These are phyloP conservation scores for Battus philenor DNA, from an alignment of 1,140 invertebrate species.

Conservation along the genomic window DNA sequence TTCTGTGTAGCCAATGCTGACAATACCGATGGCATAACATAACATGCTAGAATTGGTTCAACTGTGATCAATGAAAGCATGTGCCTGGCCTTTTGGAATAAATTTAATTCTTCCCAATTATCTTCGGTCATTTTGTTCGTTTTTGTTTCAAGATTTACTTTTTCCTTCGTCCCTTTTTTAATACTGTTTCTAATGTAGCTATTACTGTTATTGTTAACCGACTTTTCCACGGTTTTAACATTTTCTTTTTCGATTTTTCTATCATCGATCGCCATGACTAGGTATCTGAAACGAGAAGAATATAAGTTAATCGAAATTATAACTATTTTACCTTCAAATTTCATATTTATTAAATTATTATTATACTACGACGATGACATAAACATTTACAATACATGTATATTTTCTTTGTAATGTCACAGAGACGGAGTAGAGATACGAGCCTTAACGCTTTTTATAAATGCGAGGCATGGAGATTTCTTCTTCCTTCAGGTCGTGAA, in stretches of 20 bases:
- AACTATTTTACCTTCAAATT: too few species aligned
- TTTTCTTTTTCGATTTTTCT: slow-evolving; percentile 39
- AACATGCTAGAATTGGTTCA: slow-evolving; percentile 86
- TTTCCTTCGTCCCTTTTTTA: slow-evolving; percentile 39
- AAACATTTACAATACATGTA: too few species aligned
- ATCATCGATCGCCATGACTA: slow-evolving; percentile 44
- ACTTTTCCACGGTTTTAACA: slow-evolving; percentile 34
- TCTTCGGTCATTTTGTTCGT: slow-evolving; percentile 31
- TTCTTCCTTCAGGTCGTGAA: too few species aligned
- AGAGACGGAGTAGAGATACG: too few species aligned
- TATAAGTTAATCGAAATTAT: not conserved
- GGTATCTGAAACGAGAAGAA: slow-evolving; percentile 44
- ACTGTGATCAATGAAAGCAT: slow-evolving; percentile 84
- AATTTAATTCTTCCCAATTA: slow-evolving; percentile 63
- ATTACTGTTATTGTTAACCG: slow-evolving; percentile 35
- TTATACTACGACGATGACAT: too few species aligned
- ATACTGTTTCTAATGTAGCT: slow-evolving; percentile 54
- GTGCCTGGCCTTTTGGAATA: slow-evolving; percentile 74
- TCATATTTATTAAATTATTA: too few species aligned
- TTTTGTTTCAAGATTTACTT: slow-evolving; percentile 29
- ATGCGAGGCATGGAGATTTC: too few species aligned
- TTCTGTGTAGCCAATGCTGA: slow-evolving; percentile 88
- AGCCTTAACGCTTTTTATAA: too few species aligned
- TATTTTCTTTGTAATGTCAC: too few species aligned
- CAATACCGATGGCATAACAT: slow-evolving; percentile 87